A percentile compares a stretch with the other conserved stretches of the same genome.
Conservation (phyloP, 2,888 invertebrate species). For the Xiphydria camelus region DNA sequence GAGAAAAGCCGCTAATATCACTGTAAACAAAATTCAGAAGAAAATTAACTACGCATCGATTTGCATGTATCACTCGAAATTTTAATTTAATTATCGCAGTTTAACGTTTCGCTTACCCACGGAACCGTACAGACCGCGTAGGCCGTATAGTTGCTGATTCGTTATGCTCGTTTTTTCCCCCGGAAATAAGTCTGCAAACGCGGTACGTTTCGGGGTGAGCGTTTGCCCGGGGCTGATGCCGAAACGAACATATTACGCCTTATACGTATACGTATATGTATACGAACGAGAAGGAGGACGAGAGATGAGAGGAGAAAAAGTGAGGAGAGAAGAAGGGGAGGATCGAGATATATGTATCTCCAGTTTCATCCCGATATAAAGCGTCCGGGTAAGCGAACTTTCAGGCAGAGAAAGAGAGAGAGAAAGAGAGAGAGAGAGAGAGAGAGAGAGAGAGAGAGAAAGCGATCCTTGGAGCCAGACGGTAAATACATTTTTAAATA, state of each 20-base stretch:
- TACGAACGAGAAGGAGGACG: background rate
- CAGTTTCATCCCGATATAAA: slow-evolving; percentile 24
- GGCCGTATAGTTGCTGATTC: slow-evolving; percentile 5
- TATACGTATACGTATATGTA: slow-evolving; percentile 7
- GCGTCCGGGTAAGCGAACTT: slow-evolving; percentile 19
- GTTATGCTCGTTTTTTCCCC: slow-evolving; percentile 5
- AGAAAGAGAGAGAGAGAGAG: slow-evolving; percentile 12
- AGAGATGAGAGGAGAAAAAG: too few species aligned
- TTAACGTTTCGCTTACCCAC: slow-evolving; percentile 22
- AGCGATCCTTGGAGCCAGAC: slow-evolving; percentile 37
- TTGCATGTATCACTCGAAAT: too few species aligned
- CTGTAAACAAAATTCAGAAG: too few species aligned
- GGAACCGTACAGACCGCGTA: too few species aligned
- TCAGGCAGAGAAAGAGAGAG: slow-evolving; percentile 17
- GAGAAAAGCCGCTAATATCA: too few species aligned
- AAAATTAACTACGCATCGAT: too few species aligned
- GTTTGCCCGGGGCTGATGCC: slow-evolving; percentile 24
- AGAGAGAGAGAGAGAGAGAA: background rate
- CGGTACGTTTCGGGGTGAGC: slow-evolving; percentile 32
- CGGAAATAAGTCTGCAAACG: slow-evolving; percentile 3
- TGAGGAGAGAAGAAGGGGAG: slow-evolving; percentile 7
- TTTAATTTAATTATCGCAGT: slow-evolving; percentile 36
- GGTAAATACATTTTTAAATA: slow-evolving; percentile 58
- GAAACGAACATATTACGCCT: slow-evolving; percentile 15
- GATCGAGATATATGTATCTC: slow-evolving; percentile 20